Percentiles rank a stretch among this genome's conserved stretches.
phyloP scores from a whole-genome alignment of 2,888 invertebrate species.

The Imbricaverruca yamaguchii region DNA sequence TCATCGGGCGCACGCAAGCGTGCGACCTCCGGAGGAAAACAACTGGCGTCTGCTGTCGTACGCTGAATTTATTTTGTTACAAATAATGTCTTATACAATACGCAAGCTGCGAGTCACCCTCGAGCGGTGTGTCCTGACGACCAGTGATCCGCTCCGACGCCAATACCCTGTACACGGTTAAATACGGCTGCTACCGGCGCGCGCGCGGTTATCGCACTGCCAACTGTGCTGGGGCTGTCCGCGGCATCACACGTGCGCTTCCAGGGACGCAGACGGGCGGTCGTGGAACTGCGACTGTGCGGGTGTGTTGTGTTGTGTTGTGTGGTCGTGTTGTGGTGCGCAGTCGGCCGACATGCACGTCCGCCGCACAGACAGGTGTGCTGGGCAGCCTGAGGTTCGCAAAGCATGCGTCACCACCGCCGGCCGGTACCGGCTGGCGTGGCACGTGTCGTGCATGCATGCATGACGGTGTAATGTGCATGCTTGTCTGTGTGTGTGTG shows the following conservation, averaged over 20 bases:
- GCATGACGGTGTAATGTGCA: no score
- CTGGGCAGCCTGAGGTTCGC: no score
- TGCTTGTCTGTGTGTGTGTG: no score
- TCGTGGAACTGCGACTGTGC: not conserved
- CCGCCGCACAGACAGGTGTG: not conserved
- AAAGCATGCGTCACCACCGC: no score
- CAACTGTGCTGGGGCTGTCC: not conserved
- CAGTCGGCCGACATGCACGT: not conserved
- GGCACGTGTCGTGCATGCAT: no score
- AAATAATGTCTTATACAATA: slow-evolving; percentile 21
- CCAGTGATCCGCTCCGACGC: not conserved
- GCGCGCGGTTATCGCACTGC: not conserved
- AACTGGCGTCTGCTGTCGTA: no score
- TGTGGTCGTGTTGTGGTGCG: not conserved
- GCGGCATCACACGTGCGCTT: not conserved
- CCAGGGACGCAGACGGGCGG: not conserved
- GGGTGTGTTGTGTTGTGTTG: not conserved
- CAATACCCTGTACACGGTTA: slow-evolving; percentile 10
- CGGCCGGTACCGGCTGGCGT: no score
- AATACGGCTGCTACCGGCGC: not conserved
- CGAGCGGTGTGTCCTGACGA: not conserved
- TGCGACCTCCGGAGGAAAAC: no score
- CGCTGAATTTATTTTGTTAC: slow-evolving; percentile 17
- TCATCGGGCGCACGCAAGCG: no score
- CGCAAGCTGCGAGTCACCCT: not conserved